These are phyloP conservation scores for Origma solitaria DNA, from an alignment of 2,113 vertebrate species.

Conservation along the genomic window DNA sequence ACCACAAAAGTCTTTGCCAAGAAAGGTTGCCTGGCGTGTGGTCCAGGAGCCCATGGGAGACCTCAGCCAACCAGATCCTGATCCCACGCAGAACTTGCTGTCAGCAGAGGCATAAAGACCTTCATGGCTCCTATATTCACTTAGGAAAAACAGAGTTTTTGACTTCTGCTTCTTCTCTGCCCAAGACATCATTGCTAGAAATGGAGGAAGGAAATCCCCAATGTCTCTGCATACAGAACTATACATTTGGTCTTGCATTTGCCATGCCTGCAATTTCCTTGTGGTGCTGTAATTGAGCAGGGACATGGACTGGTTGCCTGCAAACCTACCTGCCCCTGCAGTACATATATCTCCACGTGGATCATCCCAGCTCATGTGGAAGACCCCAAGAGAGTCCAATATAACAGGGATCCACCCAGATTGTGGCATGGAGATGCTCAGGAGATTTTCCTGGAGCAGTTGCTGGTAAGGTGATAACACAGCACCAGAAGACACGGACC, in stretches of 20 bases:
- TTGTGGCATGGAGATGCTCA: not conserved
- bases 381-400: not conserved
- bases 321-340: not conserved
- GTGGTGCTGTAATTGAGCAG: not conserved
- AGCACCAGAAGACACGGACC: not conserved
- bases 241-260: not conserved
- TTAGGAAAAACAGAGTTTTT: not conserved
- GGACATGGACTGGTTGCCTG: not conserved
- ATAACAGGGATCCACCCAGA: not conserved
- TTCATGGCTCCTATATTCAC: not conserved
- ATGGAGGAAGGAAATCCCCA: not conserved
- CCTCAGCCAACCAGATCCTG: not conserved
- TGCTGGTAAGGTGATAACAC: not conserved
- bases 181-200: not conserved
- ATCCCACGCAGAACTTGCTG: not conserved
- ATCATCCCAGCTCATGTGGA: not conserved
- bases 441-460: not conserved
- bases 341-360: accelerated
- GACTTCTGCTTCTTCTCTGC: not conserved
- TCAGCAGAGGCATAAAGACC: not conserved
- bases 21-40: not conserved
- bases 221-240: not conserved
- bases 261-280: not conserved
- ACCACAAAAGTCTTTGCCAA: not conserved
- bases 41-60: not conserved